A percentile compares a stretch with the other conserved stretches of the same genome.
These are phyloP conservation scores for Himalopsyche kuldschensis DNA, from an alignment of 2,888 invertebrate species.

Conservation along the genomic window DNA sequence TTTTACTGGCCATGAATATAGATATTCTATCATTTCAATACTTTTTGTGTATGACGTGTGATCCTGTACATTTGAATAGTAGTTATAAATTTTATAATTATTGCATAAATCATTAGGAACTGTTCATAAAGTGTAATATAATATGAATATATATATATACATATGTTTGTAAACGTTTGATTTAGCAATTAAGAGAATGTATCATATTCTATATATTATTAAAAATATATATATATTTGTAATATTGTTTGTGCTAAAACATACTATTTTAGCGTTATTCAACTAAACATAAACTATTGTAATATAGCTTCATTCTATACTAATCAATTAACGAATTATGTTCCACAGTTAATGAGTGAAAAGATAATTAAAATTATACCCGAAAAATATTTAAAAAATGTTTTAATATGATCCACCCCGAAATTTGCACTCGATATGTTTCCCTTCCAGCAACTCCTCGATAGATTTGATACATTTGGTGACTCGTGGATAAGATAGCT, in stretches of 20 bases:
- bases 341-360: slow-evolving; percentile 19
- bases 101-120: neutral
- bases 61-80: neutral
- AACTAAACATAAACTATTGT: slow-evolving; percentile 27
- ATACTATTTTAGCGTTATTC: slow-evolving; percentile 13
- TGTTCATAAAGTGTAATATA: neutral
- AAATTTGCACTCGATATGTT: no score
- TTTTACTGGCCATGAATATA: no score
- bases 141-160: neutral
- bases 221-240: neutral
- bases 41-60: neutral
- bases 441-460: no score
- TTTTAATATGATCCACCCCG: neutral
- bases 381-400: neutral
- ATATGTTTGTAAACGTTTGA: slow-evolving; percentile 7
- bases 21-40: no score
- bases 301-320: slow-evolving; percentile 27
- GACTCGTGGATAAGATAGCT: no score
- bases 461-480: no score
- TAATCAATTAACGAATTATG: slow-evolving; percentile 9
- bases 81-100: neutral
- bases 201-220: slow-evolving; percentile 18
- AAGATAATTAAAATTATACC: slow-evolving; percentile 15
- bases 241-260: neutral
- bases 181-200: slow-evolving; percentile 16